These are phyloP conservation scores for Tetranychus piercei DNA, from an alignment of 2,888 invertebrate species.

Conservation along the genomic window DNA sequence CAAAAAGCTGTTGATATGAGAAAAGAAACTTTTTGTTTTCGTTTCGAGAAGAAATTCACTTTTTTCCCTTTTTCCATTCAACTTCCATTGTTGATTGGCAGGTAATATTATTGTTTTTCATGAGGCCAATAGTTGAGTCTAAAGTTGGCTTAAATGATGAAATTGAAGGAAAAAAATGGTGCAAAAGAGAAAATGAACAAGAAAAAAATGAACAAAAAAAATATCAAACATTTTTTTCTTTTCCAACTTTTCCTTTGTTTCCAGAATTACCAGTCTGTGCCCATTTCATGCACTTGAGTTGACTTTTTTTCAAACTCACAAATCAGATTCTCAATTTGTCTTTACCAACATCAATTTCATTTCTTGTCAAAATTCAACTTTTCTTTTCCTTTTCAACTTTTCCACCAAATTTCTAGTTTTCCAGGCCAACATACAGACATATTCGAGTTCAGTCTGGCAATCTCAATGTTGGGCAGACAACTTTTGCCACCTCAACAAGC, in stretches of 20 bases:
- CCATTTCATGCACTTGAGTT: not conserved
- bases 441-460: too few species aligned
- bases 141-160: not conserved
- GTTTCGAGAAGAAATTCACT: not conserved
- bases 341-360: not conserved
- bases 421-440: too few species aligned
- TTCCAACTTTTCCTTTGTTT: too few species aligned
- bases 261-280: not conserved
- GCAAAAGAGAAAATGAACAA: too few species aligned
- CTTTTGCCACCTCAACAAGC: too few species aligned
- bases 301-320: not conserved
- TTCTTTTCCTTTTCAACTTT: not conserved
- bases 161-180: not conserved
- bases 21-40: too few species aligned
- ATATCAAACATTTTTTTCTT: too few species aligned
- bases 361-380: not conserved
- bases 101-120: not conserved
- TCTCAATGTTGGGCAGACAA: too few species aligned
- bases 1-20: too few species aligned
- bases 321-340: not conserved
- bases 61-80: not conserved
- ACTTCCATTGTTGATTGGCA: not conserved
- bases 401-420: not conserved
- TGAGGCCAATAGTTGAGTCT: not conserved
- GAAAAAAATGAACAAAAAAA: too few species aligned